Base-by-base conservation (phyloP, 1,140 invertebrate species). In the Hylyphantes graminicola region DNA sequence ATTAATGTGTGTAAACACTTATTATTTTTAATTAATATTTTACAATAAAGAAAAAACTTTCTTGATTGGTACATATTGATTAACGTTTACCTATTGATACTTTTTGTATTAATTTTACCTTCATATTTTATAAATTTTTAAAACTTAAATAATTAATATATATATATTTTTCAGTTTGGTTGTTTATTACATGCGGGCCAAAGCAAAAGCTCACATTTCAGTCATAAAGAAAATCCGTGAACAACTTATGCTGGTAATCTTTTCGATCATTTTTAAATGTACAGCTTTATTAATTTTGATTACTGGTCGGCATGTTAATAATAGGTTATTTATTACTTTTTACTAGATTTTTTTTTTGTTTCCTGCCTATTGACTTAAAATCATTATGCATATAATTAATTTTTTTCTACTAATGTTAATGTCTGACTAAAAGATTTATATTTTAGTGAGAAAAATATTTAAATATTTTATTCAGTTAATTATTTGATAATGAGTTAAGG, bases 191-290 rank as follows among this genome's bases (percentile, higher is more conserved):
- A 72, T 64, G 51, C 76, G 82, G 51, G 82, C 82, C 61, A 64
- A 85, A 51, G 73, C 82, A 4, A 68, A 70, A 50, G 82, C 82
- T 61, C 73, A 85, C 15, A 72, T 76, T 17, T 57, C 82, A 15
- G 67, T 85, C 15, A 73, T 77, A 9, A 85, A 85, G 19, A 76
- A 77, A 61, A 77, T 85, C 53, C 72, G 82, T 17, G 73, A 85
- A 48, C 72, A 75, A 13, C 57, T 85, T 13, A 85, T 85, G 51
- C n/a, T 85, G 74, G 82, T 85, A 67, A 75, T 51, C 35, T 35
- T 48, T 68, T n/a, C 48, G 3, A 50, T 5, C 9, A 15, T 48
- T 13, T 67, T 67, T 48, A 48, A 48, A 15, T 11, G 6, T 9
- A 50, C 57, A 3, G 5, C 35, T 1, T 35, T 35, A 35, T 35